Percentiles rank a stretch among this genome's conserved stretches.
Evolutionary conservation across 2,113 vertebrate species (phyloP).

Genomic region (Brachionichthys hirsutus): DNA sequence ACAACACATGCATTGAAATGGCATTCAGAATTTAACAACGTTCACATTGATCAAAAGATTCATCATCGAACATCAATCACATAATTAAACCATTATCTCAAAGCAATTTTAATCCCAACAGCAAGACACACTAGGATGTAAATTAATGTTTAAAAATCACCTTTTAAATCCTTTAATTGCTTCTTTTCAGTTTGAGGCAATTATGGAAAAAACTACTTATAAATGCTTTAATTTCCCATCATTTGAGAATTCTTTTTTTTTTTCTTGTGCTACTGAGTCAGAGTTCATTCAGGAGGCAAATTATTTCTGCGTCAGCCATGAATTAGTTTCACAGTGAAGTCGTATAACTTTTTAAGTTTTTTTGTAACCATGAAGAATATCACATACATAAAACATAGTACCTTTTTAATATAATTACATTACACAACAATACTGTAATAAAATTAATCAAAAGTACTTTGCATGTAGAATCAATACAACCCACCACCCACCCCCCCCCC

Average conservation of each 20-base stretch:
- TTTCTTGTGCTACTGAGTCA: background rate
- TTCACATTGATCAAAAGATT: conserved; percentile 16
- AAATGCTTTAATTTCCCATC: too few species aligned
- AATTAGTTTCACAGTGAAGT: background rate
- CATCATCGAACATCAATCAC: background rate
- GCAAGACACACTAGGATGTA: background rate
- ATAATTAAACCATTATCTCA: background rate
- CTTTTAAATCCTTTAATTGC: background rate
- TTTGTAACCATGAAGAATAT: too few species aligned
- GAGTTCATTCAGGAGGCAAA: background rate
- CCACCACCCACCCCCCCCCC: too few species aligned
- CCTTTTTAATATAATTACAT: conserved; percentile 3
- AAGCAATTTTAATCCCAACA: too few species aligned
- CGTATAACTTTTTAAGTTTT: conserved; percentile 25
- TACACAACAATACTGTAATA: conserved; percentile 4
- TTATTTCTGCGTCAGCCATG: background rate
- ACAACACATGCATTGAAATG: conserved; percentile 1
- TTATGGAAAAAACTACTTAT: background rate
- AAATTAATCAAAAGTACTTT: conserved; percentile 30
- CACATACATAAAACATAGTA: conserved; percentile 11
- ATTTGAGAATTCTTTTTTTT: background rate
- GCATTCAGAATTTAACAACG: background rate
- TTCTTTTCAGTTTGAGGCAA: background rate
- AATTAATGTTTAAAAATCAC: background rate
- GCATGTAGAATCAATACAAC: conserved; percentile 15